Evolutionary conservation across 2,113 vertebrate species (phyloP), one percentile per base, ranked within the genome.

Genomic region (Caretta caretta): DNA sequence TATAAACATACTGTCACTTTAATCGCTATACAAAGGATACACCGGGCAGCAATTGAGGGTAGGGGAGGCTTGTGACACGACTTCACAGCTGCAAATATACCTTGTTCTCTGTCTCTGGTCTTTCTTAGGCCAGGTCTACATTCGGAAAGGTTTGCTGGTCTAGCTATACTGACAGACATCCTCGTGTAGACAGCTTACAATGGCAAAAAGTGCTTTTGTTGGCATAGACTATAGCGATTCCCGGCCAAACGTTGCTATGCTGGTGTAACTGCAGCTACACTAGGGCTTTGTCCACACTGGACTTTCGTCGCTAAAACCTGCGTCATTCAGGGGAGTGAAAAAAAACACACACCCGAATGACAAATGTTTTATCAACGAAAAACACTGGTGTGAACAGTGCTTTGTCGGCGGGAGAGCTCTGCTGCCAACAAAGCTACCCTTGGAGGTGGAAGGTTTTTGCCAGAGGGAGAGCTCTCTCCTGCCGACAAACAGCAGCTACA

Each of bases 11-110:
- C 24, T 76, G 42, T 46, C 42, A 8, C 75, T 76, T 46, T 48
- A 46, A 76, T 48, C 42, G 2, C 38, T 5, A 8, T 48, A 24
- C 17, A 69, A 19, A 16, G 16, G 35, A n/a, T n/a, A 72, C 42
- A 48, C 19, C 24, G 27, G 13, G 75, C 24, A 13, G 24, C 38
- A 46, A 14, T 1, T 27, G 75, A 48, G 24, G 25, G 12, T 5
- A 48, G 24, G 20, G 69, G 22, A 7, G 12, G 72, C 6, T 42
- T 42, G 2, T 48, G 46, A 78, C 48, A 78, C 16, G 75, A 48
- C 11, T 3, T 46, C 0, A 1, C 19, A 0, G 5, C 49, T 6
- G 31, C 6, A 4, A 65, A 10, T 1, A 11, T 17, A 83, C 48
- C 49, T 27, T 2, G 16, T 78, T 78, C 38, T 48, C 24, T n/a